Evolutionary conservation across 2,888 invertebrate genomes (phyloP).

Genomic region (Platycheirus albimanus): DNA sequence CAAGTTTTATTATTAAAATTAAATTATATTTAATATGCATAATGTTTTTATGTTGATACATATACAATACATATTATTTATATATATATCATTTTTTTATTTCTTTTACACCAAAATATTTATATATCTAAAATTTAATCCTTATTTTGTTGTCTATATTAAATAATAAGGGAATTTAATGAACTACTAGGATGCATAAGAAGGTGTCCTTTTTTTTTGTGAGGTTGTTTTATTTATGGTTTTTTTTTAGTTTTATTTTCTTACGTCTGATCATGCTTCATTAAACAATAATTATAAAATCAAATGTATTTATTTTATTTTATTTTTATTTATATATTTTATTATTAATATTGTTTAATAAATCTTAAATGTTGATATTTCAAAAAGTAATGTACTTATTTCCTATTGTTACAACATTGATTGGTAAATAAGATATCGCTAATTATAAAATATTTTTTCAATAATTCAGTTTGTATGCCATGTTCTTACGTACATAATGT

Average conservation of each 20-base stretch:
- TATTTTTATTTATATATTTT: constrained; percentile 19
- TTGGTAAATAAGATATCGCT: constrained; percentile 54
- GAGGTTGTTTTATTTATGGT: constrained; percentile 18
- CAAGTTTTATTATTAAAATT: constrained; percentile 73
- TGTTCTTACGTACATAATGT: constrained; percentile 25
- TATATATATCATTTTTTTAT: constrained; percentile 35
- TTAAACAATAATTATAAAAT: constrained; percentile 41
- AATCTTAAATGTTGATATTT: constrained; percentile 57
- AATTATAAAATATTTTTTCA: constrained; percentile 38
- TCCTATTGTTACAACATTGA: constrained; percentile 66
- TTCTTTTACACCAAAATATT: constrained; percentile 54
- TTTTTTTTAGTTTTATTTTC: constrained; percentile 30
- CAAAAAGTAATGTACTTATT: constrained; percentile 52
- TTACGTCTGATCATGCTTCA: constrained; percentile 34
- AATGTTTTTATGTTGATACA: constrained; percentile 27
- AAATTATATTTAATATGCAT: constrained; percentile 49
- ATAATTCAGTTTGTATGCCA: constrained; percentile 53
- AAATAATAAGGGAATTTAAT: constrained; percentile 47
- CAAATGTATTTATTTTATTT: constrained; percentile 21
- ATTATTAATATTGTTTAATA: constrained; percentile 18
- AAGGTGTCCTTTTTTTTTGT: constrained; percentile 30
- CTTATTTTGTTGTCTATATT: constrained; percentile 24
- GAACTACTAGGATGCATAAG: constrained; percentile 55
- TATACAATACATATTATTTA: constrained; percentile 25
- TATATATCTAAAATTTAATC: constrained; percentile 53